Evolutionary conservation across 1,140 invertebrate species (phyloP), one percentile per base, ranked within the genome.

Genomic region (Amphibalanus amphitrite): DNA sequence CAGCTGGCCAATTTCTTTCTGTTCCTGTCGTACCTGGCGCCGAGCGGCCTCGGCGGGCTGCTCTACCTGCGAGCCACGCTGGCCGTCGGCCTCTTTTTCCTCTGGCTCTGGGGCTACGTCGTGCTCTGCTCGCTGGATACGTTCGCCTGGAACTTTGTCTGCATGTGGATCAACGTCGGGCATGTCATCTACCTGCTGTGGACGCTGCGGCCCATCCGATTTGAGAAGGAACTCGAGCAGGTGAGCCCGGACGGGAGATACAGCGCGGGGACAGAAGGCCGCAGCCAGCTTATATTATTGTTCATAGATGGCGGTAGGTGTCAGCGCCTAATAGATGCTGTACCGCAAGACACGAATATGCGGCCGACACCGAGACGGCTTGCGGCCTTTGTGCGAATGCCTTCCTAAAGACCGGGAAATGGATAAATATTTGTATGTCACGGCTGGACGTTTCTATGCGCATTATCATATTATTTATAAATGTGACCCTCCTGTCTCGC

Each of bases 41-140:
- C 90, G 1, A 88, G 88, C 76, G 87, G 88, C 1, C 85, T 87
- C n/a, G 86, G 87, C 75, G 90, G 90, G 0, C 84, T 90, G 69
- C 80, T 93, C 3, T 91, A 90, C 83, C 80, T 92, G 76, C 85
- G 91, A 70, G 85, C 86, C 75, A 86, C 87, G 29, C 82, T 93
- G 71, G 83, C 91, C 68, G 82, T 91, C 65, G 90, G 89, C 38
- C 90, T 88, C 81, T 84, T 88, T 67, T 89, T 91, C 81, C 85
- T 89, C 73, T 85, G 86, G 40, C 80, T 91, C 70, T 93, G 91
- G 89, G 89, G 89, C 29, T 92, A 89, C 86, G 85, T 88, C 72
- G 86, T 92, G 67, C 84, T 90, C 75, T 93, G 91, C 80, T 90
- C 89, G 77, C 83, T 90, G 74, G 91, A 93, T 78, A 88, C 90